Conservation (phyloP, 2,888 invertebrate species). For the Baronia brevicornis region DNA sequence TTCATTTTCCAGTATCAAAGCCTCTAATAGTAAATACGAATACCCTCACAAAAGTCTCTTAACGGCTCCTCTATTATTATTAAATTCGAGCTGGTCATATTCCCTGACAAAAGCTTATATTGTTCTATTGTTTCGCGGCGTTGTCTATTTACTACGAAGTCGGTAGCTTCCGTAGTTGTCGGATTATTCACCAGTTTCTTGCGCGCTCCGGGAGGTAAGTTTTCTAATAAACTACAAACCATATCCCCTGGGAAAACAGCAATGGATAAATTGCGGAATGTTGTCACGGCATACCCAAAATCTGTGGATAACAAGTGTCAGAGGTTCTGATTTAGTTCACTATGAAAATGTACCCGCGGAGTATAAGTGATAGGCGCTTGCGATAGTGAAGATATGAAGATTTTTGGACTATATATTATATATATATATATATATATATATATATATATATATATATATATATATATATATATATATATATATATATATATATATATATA, state of each 20-base stretch:
- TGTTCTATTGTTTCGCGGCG: conserved; percentile 6
- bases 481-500: too few species aligned
- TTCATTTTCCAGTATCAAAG: conserved; percentile 3
- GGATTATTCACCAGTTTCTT: conserved; percentile 6
- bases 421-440: not conserved
- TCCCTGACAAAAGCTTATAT: conserved; percentile 5
- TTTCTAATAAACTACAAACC: conserved; percentile 10
- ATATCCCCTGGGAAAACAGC: not conserved
- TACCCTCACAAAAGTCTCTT: conserved; percentile 5
- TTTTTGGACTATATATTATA: not conserved
- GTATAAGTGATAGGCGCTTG: conserved; percentile 10
- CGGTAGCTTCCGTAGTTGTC: not conserved
- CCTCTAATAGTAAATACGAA: conserved; percentile 1
- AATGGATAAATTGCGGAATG: conserved; percentile 5
- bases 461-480: too few species aligned
- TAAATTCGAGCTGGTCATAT: conserved; percentile 9
- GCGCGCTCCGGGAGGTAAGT: conserved; percentile 4
- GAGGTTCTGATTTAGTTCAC: conserved; percentile 14
- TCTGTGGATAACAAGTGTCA: conserved; percentile 10
- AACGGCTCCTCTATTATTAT: conserved; percentile 4
- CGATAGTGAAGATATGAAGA: not conserved
- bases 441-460: too few species aligned
- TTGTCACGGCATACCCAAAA: conserved; percentile 8
- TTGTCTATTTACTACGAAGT: conserved; percentile 5
- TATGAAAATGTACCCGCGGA: conserved; percentile 18